A percentile compares a stretch with the other conserved stretches of the same genome.
Evolutionary conservation across 2,888 invertebrate genomes (phyloP).

Genomic region (Andrena minutula): DNA sequence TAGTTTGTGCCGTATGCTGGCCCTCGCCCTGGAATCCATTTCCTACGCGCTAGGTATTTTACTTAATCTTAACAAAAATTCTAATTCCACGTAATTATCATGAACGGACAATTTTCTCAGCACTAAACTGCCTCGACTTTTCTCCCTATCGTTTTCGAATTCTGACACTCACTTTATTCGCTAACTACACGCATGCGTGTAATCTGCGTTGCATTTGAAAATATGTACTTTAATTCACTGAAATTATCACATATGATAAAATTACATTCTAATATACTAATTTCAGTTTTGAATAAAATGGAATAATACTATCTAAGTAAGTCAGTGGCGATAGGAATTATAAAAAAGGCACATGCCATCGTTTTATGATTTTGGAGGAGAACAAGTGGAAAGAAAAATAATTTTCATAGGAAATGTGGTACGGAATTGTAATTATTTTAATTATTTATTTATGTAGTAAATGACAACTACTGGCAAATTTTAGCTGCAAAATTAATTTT

Average conservation of each 20-base stretch:
- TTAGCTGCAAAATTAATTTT: no score
- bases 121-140: neutral
- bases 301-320: neutral
- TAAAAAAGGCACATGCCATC: no score
- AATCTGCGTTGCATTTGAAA: neutral
- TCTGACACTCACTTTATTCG: neutral
- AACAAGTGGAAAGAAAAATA: no score
- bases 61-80: constrained; percentile 32
- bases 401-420: no score
- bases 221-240: neutral
- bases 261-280: neutral
- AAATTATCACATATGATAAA: neutral
- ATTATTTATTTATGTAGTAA: no score
- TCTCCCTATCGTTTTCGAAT: neutral
- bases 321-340: neutral
- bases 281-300: no score
- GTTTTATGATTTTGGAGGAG: no score
- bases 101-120: neutral
- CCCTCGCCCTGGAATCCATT: constrained; percentile 49
- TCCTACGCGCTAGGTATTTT: constrained; percentile 33
- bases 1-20: constrained; percentile 34
- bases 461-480: no score
- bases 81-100: neutral
- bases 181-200: neutral
- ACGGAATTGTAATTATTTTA: no score